Conservation (phyloP, 2,113 vertebrate species). For the Panthera uncia region DNA sequence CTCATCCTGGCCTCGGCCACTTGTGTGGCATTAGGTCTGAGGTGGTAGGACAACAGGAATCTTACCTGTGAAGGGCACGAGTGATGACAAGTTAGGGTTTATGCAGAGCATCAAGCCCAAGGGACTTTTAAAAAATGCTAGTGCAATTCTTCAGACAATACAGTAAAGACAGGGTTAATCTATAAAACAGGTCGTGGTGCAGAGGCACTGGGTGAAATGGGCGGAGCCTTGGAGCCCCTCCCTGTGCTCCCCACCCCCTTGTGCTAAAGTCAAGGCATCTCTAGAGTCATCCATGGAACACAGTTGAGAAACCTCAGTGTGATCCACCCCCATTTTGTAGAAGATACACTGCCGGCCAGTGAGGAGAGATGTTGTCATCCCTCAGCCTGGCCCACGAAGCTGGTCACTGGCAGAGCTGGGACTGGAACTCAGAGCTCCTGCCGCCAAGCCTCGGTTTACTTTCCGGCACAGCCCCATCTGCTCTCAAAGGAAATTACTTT, state of each 20-base stretch:
- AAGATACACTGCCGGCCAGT: neutral
- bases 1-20: neutral
- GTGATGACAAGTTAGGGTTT: neutral
- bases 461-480: neutral
- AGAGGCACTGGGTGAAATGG: neutral
- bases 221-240: neutral
- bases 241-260: neutral
- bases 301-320: neutral
- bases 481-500: neutral
- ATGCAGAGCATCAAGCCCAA: neutral
- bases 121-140: neutral
- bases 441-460: neutral
- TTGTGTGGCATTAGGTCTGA: neutral
- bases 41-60: neutral
- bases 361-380: neutral
- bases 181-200: neutral
- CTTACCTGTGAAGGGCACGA: neutral
- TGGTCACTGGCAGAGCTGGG: neutral
- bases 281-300: neutral
- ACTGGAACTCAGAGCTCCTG: neutral
- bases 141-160: neutral
- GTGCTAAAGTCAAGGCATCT: neutral
- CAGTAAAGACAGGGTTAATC: neutral
- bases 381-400: neutral
- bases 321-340: neutral